A percentile compares a stretch with the other conserved stretches of the same genome.
phyloP scores from a whole-genome alignment of 2,888 invertebrate species.

The Mythimna loreyi region DNA sequence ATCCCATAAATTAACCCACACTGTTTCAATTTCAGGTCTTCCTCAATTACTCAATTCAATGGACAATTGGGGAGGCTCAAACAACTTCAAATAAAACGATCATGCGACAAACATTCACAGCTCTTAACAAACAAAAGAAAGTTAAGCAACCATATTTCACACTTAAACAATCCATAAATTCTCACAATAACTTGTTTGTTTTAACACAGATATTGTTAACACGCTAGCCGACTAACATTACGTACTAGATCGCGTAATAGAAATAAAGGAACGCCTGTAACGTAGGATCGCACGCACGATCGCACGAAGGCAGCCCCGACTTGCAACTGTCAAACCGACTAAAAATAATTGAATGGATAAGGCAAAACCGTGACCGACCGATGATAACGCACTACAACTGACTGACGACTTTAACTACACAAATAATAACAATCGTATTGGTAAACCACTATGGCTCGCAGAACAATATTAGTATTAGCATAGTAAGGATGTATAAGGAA shows the following conservation, averaged over 20 bases:
- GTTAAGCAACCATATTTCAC: conserved; percentile 17
- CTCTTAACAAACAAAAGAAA: conserved; percentile 8
- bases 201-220: conserved; percentile 29
- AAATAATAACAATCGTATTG: conserved; percentile 19
- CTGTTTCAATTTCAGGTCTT: conserved; percentile 31
- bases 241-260: conserved; percentile 35
- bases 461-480: not conserved
- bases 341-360: conserved; percentile 58
- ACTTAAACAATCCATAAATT: conserved; percentile 20
- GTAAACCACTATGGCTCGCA: not conserved
- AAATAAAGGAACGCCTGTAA: conserved; percentile 48
- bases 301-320: conserved; percentile 70
- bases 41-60: conserved; percentile 45
- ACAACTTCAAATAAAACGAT: conserved; percentile 36
- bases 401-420: conserved; percentile 7
- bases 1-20: conserved; percentile 31
- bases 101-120: conserved; percentile 20
- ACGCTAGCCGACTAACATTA: conserved; percentile 27
- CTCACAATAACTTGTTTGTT: conserved; percentile 25
- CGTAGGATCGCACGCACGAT: conserved; percentile 75
- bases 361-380: conserved; percentile 36
- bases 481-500: not conserved
- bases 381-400: conserved; percentile 41
- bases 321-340: conserved; percentile 74
- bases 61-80: conserved; percentile 25